Base-by-base conservation (phyloP, 2,113 vertebrate species). In the Malurus melanocephalus region DNA sequence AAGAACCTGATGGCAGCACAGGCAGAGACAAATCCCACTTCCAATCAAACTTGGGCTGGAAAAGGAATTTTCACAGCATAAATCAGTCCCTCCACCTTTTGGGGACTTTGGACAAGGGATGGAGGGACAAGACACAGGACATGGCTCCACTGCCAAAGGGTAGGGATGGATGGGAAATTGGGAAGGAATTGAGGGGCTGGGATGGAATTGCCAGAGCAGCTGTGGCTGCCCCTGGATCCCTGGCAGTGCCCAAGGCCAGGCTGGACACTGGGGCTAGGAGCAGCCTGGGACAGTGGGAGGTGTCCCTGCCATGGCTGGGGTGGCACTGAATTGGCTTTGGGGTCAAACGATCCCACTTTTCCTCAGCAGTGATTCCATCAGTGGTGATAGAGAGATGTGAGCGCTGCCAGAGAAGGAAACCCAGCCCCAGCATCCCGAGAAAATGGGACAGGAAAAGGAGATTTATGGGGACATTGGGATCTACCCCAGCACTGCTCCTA, bases 401-500 rank as follows among this genome's bases (percentile, higher is more conserved):
- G 69, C 0, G 3, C 61, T 49, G 92, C 60, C 24, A 17, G 62
- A 56, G 61, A 7, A 16, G 40, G 30, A 32, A 12, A 4, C 3
- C 42, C 77, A 61, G 33, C 17, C 15, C 56, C 28, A 35, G 66
- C 24, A 35, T 2, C 38, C 42, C 40, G 49, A 42, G 1, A 1
- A 23, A 53, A n/a, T 0, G 0, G 2, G 13, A 7, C 6, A 27
- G 11, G 20, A 27, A 28, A 11, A 27, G 8, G 27, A 77, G 43
- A 10, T 51, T 24, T 2, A 1, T 28, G 45, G 59, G 56, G 3
- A 46, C 7, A 23, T 3, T 0, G 1, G 57, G 78, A 46, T 18
- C 15, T 6, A 23, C 9, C 48, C 71, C 49, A 75, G 85, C 7
- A 0, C 43, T 23, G 40, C 65, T 42, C 42, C 19, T 6, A 4